Base-by-base conservation (phyloP, 2,888 invertebrate species). In the Abscondita cerata region DNA sequence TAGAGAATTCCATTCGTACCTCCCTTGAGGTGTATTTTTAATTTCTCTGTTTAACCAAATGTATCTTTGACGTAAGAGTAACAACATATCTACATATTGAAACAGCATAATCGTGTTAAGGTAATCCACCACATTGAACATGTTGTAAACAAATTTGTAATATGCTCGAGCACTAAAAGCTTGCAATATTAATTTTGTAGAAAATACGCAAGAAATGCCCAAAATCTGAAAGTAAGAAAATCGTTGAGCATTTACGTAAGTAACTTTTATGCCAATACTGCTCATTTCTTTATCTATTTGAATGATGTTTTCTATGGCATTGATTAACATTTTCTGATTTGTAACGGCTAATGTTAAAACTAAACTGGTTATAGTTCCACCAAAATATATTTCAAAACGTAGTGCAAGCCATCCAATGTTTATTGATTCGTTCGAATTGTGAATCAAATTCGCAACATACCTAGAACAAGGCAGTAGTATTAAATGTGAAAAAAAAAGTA, bases 71-170 rank as follows among this genome's bases (percentile, higher is more conserved):
- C 69, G 53, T 12, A 70, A 40, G 20, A 72, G 47, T 13, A 72
- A 44, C 33, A 70, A 52, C 4, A 68, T 20, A 54, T 70, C 66
- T 8, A 68, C 60, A 40, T 70, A 72, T 38, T 72, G 70, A 53
- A 69, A 69, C 40, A 72, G 56, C 65, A 70, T 69, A 11, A 69
- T 67, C 1, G 70, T 68, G 48, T 72, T 70, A 6, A 72, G 59
- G 36, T 67, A 70, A 50, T 72, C 70, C 8, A 70, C 65, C 16
- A 70, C 20, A 38, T 69, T 68, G 16, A 72, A 68, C n/a, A 62
- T 60, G 41, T 67, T 68, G 53, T 71, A 70, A 3, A 68, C 58
- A 13, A 68, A 61, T 9, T 68, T 48, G 12, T 60, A 63, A 19
- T 40, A 25, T 20, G n/a, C 12, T 18, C 59, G 52, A 4, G 56